A percentile compares a stretch with the other conserved stretches of the same genome.
phyloP scores from a whole-genome alignment of 2,113 vertebrate species.

The Edolisoma coerulescens region DNA sequence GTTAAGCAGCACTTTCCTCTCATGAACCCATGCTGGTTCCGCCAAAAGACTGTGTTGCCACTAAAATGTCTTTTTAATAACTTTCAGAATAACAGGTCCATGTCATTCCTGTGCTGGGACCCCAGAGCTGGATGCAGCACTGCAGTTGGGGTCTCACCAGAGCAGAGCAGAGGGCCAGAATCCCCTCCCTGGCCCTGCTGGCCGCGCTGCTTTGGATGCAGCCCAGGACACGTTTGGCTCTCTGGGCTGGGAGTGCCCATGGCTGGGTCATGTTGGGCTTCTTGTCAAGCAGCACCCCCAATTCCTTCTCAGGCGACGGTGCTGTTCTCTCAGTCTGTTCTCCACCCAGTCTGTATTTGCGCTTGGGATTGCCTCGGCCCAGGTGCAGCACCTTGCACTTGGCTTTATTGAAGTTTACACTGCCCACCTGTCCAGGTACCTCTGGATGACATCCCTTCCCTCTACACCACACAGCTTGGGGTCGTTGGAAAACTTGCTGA shows the following conservation, averaged over 20 bases:
- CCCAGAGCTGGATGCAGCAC: neutral
- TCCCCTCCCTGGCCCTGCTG: neutral
- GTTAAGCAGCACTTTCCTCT: neutral
- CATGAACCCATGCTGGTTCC: neutral
- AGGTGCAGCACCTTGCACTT: neutral
- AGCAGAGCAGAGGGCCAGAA: neutral
- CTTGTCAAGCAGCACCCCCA: fast-evolving
- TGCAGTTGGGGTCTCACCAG: neutral
- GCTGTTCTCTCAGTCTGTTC: neutral
- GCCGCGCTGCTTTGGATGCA: neutral
- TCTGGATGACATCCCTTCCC: neutral
- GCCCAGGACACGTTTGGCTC: neutral
- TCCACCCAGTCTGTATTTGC: too few relatives aligned
- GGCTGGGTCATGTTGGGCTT: neutral
- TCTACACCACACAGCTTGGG: neutral
- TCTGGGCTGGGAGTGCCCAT: neutral
- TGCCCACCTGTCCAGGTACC: neutral
- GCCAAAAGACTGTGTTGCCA: neutral
- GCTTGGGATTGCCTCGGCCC: neutral
- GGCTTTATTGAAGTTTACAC: neutral
- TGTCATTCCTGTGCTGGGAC: fast-evolving
- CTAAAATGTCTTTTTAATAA: neutral
- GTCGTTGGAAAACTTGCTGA: neutral
- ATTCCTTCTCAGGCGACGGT: neutral
- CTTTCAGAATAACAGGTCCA: neutral